These are phyloP conservation scores for Rhinolophus ferrumequinum DNA, from an alignment of 2,113 vertebrate species.

Conservation along the genomic window DNA sequence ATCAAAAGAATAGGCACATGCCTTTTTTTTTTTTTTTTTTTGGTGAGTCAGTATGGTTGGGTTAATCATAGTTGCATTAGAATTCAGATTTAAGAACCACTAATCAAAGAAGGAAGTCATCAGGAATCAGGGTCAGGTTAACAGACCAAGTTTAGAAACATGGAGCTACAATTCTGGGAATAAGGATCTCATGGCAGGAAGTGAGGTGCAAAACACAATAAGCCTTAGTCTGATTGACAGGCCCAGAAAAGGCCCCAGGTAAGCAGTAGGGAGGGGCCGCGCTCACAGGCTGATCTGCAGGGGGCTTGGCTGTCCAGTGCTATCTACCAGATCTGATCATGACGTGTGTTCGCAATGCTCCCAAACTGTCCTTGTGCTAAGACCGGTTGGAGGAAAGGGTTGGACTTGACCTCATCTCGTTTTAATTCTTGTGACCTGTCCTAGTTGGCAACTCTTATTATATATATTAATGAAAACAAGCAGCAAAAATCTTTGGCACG, in stretches of 20 bases:
- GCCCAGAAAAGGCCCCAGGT: background rate
- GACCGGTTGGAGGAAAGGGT: background rate
- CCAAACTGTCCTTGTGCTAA: background rate
- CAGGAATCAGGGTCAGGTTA: background rate
- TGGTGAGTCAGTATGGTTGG: background rate
- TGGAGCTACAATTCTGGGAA: background rate
- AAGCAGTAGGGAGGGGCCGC: background rate
- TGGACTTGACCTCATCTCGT: background rate
- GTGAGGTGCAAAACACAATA: background rate
- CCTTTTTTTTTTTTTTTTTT: background rate
- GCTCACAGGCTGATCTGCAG: background rate
- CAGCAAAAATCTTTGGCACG: background rate
- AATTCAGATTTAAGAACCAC: background rate
- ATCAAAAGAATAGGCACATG: background rate
- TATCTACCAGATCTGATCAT: background rate
- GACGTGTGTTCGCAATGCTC: background rate
- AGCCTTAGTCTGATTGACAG: background rate
- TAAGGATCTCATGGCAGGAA: background rate
- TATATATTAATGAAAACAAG: background rate
- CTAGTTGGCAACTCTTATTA: background rate
- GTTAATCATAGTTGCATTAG: background rate
- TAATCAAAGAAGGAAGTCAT: constrained; percentile 21
- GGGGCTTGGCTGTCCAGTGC: background rate
- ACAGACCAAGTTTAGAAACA: background rate
- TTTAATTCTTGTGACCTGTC: background rate